phyloP scores from a whole-genome alignment of 2,797 vertebrate genomes.

The Hyperoplus immaculatus region DNA sequence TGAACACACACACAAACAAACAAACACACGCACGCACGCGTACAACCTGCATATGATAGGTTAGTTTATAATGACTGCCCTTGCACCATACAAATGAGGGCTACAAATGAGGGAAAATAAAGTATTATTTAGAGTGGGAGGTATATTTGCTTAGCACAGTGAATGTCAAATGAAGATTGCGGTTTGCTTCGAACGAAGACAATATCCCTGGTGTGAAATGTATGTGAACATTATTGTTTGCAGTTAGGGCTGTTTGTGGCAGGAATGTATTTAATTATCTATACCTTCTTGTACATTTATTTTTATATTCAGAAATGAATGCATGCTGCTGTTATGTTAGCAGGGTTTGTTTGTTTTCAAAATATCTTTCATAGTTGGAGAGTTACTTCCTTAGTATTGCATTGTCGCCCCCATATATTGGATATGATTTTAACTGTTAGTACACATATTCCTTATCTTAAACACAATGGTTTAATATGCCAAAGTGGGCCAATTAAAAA shows the following conservation, averaged over 20 bases:
- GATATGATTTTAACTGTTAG: constrained; percentile 59
- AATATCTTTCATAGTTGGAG: constrained; percentile 1
- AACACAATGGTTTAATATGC: constrained; percentile 52
- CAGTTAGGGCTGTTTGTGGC: neutral
- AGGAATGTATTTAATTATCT: neutral
- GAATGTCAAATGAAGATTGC: constrained; percentile 1
- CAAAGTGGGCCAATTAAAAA: constrained; percentile 66
- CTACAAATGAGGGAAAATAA: constrained; percentile 21
- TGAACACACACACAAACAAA: neutral
- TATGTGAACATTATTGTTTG: neutral
- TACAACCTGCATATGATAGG: constrained; percentile 23
- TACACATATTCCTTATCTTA: constrained; percentile 47
- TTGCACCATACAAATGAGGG: constrained; percentile 33
- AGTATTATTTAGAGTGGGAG: constrained; percentile 17
- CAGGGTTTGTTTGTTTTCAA: neutral
- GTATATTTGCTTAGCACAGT: constrained; percentile 10
- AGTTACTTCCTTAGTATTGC: constrained; percentile 18
- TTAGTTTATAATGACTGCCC: constrained; percentile 44
- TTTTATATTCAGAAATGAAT: neutral
- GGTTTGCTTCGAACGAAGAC: neutral
- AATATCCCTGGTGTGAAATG: neutral
- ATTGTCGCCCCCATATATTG: constrained; percentile 48
- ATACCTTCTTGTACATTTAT: neutral
- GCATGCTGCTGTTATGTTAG: neutral
- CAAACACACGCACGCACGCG: no score